Conservation (phyloP, 2,113 vertebrate genomes). For the Dendrocopos noguchii region DNA sequence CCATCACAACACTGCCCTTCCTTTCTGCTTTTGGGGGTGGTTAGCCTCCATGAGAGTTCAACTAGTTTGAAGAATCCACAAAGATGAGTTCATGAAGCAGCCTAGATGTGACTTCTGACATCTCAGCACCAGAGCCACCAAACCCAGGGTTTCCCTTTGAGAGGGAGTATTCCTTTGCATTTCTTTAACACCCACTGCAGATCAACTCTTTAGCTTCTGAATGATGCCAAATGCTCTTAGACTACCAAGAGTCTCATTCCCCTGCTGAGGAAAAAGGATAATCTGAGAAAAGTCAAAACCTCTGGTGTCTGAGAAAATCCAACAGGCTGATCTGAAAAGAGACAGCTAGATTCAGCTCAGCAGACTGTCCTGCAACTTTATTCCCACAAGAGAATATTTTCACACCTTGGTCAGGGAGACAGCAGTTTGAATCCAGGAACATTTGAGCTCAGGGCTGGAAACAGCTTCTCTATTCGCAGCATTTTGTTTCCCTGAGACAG, state of each 20-base stretch:
- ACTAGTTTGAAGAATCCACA: background rate
- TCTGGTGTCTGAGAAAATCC: background rate
- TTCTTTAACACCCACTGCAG: background rate
- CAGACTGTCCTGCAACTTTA: background rate
- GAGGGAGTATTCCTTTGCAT: background rate
- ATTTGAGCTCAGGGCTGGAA: background rate
- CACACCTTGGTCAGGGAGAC: background rate
- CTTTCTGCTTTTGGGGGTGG: too few relatives aligned
- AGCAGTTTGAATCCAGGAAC: background rate
- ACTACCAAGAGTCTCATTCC: background rate
- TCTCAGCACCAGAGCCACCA: background rate
- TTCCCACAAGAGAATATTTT: background rate
- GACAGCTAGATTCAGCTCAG: background rate
- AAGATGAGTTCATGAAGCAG: background rate
- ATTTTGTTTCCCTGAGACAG: background rate
- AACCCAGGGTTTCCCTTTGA: background rate
- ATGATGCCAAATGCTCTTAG: background rate
- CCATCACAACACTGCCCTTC: background rate
- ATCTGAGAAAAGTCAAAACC: background rate
- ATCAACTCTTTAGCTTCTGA: background rate
- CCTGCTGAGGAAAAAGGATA: background rate
- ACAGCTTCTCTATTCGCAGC: background rate
- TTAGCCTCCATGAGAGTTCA: background rate
- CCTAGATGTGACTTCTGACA: rapidly evolving
- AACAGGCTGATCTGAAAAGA: background rate